Conservation (phyloP, 2,888 invertebrate genomes). For the Polyommatus iphigenia region DNA sequence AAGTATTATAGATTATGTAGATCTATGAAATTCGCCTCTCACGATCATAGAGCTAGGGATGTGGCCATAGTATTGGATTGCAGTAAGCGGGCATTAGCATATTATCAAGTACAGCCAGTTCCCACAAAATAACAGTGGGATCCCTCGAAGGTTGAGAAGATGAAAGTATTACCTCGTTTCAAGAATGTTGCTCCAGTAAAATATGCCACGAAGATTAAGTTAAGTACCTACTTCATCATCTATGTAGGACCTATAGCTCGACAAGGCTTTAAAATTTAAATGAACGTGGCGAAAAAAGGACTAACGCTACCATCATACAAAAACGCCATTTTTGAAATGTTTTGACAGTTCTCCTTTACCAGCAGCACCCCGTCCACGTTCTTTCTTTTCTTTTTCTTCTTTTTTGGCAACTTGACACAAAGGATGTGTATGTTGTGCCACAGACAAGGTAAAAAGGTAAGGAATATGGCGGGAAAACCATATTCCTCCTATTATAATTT, state of each 20-base stretch:
- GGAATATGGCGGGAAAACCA: no score
- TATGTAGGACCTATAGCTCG: neutral
- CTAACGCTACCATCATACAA: no score
- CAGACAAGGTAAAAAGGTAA: no score
- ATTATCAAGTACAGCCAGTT: slow-evolving; percentile 28
- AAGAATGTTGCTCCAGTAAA: neutral
- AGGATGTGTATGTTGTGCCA: no score
- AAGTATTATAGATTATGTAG: neutral
- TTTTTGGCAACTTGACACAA: no score
- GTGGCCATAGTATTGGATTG: slow-evolving; percentile 17
- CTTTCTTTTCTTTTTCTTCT: no score
- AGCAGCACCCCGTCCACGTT: no score
- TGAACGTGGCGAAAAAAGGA: no score
- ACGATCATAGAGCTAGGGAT: slow-evolving; percentile 4
- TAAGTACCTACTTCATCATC: neutral
- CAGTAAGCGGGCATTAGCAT: slow-evolving; percentile 18
- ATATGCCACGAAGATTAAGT: neutral
- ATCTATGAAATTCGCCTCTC: neutral
- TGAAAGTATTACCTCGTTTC: neutral
- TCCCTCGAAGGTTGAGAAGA: neutral
- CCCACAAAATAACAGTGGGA: slow-evolving; percentile 23
- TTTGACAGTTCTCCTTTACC: no score
- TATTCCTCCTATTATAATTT: no score
- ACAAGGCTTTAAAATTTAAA: no score
- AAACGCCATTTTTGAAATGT: no score